A percentile compares a stretch with the other conserved stretches of the same genome.
Conservation (phyloP, 2,797 vertebrate species). For the Phoeniculus purpureus region DNA sequence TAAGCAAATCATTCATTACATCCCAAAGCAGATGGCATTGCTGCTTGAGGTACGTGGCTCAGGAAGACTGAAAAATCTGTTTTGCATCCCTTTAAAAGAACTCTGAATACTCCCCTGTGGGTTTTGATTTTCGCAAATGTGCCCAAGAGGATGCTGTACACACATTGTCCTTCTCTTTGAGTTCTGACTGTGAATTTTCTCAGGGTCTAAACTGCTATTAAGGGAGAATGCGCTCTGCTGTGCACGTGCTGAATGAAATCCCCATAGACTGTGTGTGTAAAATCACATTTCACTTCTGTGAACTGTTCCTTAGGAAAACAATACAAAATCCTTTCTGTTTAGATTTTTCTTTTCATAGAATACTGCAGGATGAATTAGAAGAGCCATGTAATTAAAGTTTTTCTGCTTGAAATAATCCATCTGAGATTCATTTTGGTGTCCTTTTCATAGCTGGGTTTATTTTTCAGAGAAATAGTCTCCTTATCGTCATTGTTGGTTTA, state of each 20-base stretch:
- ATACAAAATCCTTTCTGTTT: neutral
- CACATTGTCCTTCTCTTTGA: neutral
- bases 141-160: neutral
- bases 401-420: slow-evolving; percentile 39
- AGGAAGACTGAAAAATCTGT: neutral
- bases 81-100: neutral
- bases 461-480: slow-evolving; percentile 38
- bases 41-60: neutral
- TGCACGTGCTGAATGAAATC: neutral
- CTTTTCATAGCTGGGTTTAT: slow-evolving; percentile 32
- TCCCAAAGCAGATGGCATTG: neutral
- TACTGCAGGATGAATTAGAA: slow-evolving; percentile 18
- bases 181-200: neutral
- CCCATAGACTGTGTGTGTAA: neutral
- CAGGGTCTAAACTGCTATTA: neutral
- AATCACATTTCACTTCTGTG: slow-evolving; percentile 31
- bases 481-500: slow-evolving; percentile 50
- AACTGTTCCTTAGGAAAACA: neutral
- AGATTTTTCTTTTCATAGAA: neutral
- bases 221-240: neutral
- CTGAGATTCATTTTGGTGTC: slow-evolving; percentile 44
- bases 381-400: slow-evolving; percentile 41
- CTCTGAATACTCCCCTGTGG: neutral
- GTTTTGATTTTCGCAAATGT: neutral
- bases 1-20: neutral